phyloP scores from a whole-genome alignment of 2,888 invertebrate genomes.

The Cryptosula pallasiana region DNA sequence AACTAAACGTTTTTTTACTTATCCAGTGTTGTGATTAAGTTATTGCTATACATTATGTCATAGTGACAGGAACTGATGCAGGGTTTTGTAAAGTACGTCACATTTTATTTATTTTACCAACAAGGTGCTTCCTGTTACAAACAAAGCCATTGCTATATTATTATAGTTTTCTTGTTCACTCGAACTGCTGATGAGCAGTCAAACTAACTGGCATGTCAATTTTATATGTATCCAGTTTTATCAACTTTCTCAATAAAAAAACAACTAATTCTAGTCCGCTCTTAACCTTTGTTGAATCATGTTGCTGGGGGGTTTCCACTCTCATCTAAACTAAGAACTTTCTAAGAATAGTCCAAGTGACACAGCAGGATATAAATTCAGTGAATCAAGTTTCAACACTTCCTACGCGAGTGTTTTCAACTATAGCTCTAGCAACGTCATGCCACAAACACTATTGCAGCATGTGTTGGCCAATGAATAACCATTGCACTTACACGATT shows the following conservation, averaged over 20 bases:
- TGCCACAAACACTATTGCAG: background rate
- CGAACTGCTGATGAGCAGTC: conserved; percentile 17
- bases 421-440: background rate
- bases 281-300: background rate
- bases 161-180: background rate
- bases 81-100: background rate
- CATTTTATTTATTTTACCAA: conserved; percentile 23
- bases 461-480: background rate
- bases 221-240: background rate
- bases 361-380: background rate
- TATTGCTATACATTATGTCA: background rate
- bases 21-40: conserved; percentile 18
- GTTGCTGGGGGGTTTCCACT: background rate
- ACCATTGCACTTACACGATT: background rate
- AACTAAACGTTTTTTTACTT: background rate
- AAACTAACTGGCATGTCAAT: background rate
- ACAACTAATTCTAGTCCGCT: background rate
- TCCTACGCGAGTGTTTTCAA: background rate
- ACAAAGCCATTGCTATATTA: conserved; percentile 10
- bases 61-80: background rate
- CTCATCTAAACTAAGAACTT: no score
- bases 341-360: background rate
- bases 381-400: conserved; percentile 7
- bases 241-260: background rate
- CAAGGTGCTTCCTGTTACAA: conserved; percentile 6